phyloP scores from a whole-genome alignment of 1,140 invertebrate genomes.

The Brachionus rotundiformis region DNA sequence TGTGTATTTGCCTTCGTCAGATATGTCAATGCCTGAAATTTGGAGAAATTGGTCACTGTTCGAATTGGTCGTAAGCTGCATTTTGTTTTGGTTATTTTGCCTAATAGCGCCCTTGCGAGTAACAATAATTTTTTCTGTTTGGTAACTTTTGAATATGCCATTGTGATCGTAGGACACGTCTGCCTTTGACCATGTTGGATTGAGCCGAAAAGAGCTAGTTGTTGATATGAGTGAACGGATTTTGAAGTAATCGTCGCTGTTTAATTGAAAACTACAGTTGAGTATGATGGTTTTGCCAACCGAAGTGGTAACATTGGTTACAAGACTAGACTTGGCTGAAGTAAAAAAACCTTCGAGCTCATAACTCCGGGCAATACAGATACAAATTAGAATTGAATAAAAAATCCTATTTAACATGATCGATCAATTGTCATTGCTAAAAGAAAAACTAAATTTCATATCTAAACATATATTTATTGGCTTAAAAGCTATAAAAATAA shows the following conservation, averaged over 20 bases:
- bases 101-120: constrained; percentile 33
- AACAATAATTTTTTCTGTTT: constrained; percentile 40
- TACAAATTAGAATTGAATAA: neutral
- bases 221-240: neutral
- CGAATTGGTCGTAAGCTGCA: neutral
- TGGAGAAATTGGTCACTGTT: neutral
- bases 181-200: constrained; percentile 44
- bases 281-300: neutral
- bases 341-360: neutral
- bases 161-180: constrained; percentile 7
- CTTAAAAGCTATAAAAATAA: constrained; percentile 22
- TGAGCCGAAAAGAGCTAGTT: neutral
- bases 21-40: neutral
- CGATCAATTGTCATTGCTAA: neutral
- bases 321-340: neutral
- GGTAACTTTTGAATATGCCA: neutral
- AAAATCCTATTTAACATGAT: constrained; percentile 1
- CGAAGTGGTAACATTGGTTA: constrained; percentile 19
- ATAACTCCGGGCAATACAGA: neutral
- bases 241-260: neutral
- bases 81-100: neutral
- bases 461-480: constrained; percentile 28
- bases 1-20: constrained; percentile 44
- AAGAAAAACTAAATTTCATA: neutral
- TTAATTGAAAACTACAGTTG: constrained; percentile 16